Evolutionary conservation across 2,888 invertebrate genomes (phyloP), one percentile per base, ranked within the genome.

Genomic region (Lymantria dispar): DNA sequence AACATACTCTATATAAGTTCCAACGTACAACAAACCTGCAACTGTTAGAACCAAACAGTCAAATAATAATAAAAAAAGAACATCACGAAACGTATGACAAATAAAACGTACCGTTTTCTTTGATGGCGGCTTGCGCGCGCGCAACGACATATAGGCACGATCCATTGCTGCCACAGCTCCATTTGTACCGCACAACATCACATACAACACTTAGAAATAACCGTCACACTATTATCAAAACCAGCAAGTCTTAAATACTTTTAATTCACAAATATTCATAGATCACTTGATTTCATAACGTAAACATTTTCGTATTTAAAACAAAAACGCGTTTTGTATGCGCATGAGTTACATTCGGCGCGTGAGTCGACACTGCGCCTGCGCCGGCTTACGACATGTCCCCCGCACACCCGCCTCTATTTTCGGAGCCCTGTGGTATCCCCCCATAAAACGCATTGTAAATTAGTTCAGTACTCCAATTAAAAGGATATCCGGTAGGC

Each of bases 61-160:
- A 33, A 33, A 10, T 33, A 33, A 33, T 7, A 33, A 33, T 33
- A 33, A 33, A 38, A n/a, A 38, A 38, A 44, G 43, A 22, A 37
- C 45, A 49, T 43, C 37, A 22, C 22, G 22, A 22, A 22, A 22
- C 22, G 22, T 22, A 22, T 13, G 22, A 56, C 11, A 51, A 46
- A 48, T 45, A 38, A 53, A 60, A 80, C 84, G 48, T 68, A 88
- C 86, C 83, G 88, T 86, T 48, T 81, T 81, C 45, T 80, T 85
- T 5, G 80, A 60, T 51, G 78, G 80, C 14, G 91, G 91, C 68
- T 88, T 90, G 69, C 92, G 85, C 61, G 88, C 92, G 51, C 92
- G 87, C 77, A 92, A 69, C 45, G 92, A 91, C 92, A 92, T 92
- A 57, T 92, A 92, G 48, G 91, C 92, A 50, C 92, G 85, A 49